These are phyloP conservation scores for Philereme vetulata DNA, from an alignment of 2,888 invertebrate species.

Conservation along the genomic window DNA sequence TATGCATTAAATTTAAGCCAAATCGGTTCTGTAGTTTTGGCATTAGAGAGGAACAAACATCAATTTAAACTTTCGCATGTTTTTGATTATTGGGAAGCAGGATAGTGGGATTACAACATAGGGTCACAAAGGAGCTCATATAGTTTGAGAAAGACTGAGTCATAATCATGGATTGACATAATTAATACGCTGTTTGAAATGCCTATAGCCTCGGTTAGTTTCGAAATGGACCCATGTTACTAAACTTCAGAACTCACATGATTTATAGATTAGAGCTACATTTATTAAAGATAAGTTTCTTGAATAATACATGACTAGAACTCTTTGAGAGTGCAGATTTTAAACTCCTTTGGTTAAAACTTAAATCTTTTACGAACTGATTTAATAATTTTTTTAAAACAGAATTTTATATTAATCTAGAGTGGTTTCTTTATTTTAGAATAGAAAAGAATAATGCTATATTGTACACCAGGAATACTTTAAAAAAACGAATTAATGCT, in stretches of 20 bases:
- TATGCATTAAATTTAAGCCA: no score
- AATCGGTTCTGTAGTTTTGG: no score
- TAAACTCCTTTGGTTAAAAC: neutral
- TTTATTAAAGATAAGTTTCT: constrained; percentile 22
- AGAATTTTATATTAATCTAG: no score
- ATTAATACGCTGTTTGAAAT: constrained; percentile 25
- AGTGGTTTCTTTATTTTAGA: no score
- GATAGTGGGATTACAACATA: no score
- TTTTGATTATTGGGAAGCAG: no score
- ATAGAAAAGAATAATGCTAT: no score
- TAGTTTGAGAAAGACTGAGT: constrained; percentile 17
- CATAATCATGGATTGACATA: constrained; percentile 8
- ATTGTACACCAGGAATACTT: no score
- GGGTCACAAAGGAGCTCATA: neutral
- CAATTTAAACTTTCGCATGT: no score
- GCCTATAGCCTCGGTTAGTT: constrained; percentile 36
- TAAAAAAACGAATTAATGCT: no score
- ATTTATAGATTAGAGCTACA: constrained; percentile 33
- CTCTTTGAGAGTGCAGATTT: neutral
- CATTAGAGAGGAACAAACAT: no score
- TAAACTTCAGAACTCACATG: constrained; percentile 33
- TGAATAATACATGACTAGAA: constrained; percentile 19
- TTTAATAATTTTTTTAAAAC: no score
- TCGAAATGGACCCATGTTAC: constrained; percentile 43
- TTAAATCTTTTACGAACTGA: neutral